phyloP scores from a whole-genome alignment of 37 sponge, comb jelly and placozoan species.

The Axinella damicornis region DNA sequence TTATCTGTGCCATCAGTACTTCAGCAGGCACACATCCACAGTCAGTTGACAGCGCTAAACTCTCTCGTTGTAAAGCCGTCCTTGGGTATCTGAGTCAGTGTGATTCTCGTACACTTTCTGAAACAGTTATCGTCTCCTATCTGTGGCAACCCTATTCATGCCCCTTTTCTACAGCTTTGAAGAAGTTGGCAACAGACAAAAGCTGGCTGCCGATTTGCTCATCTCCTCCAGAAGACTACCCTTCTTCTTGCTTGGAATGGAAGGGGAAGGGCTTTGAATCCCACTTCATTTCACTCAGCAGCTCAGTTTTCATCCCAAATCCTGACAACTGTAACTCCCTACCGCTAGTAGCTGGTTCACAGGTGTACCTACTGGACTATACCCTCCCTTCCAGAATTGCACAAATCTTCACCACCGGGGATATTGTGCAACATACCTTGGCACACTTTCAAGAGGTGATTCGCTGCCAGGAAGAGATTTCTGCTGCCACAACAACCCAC shows the following conservation, averaged over 20 bases:
- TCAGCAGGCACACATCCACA: background rate
- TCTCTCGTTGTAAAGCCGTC: slow-evolving; percentile 47
- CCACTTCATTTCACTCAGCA: slow-evolving; percentile 27
- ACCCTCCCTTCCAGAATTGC: too few relatives aligned
- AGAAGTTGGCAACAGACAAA: background rate
- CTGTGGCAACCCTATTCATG: background rate
- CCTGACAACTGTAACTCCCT: background rate
- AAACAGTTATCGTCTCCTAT: too few relatives aligned
- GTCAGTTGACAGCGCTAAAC: background rate
- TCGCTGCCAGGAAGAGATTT: background rate
- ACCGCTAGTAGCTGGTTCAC: slow-evolving; percentile 43
- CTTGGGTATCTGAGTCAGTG: slow-evolving; percentile 10
- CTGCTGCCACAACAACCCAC: background rate
- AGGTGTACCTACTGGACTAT: slow-evolving; percentile 19
- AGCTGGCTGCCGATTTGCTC: slow-evolving; percentile 56
- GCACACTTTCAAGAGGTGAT: slow-evolving; percentile 34
- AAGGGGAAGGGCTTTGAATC: slow-evolving; percentile 32
- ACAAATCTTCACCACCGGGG: too few relatives aligned
- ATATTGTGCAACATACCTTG: background rate
- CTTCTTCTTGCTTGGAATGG: slow-evolving; percentile 34
- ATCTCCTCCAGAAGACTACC: slow-evolving; percentile 31
- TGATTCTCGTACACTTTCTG: too few relatives aligned
- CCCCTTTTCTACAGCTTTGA: slow-evolving; percentile 22
- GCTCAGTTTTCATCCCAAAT: background rate
- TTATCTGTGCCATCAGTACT: slow-evolving; percentile 31